These are phyloP conservation scores for Tetragnatha versicolor DNA, from an alignment of 1,140 invertebrate species.

Conservation along the genomic window DNA sequence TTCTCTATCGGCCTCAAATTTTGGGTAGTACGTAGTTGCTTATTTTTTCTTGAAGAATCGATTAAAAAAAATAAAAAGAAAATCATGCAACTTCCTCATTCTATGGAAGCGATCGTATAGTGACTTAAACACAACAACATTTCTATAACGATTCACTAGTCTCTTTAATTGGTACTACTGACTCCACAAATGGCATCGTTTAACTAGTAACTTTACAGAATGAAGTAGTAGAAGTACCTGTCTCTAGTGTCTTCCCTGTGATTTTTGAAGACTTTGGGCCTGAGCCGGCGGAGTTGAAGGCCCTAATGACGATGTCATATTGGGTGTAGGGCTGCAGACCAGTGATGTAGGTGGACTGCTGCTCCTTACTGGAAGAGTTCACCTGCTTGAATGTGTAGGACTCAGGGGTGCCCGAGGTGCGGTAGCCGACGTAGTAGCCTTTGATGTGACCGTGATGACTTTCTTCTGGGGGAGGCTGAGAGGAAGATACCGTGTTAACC, in stretches of 20 bases:
- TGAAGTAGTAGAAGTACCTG: slow-evolving; percentile 50
- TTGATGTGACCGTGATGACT: slow-evolving; percentile 58
- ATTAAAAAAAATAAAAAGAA: too few species aligned
- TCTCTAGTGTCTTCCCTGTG: slow-evolving; percentile 60
- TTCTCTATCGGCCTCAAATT: too few species aligned
- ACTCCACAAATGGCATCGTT: too few species aligned
- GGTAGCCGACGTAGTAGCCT: slow-evolving; percentile 67
- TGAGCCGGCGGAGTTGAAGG: slow-evolving; percentile 68
- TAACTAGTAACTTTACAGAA: too few species aligned
- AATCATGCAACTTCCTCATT: too few species aligned
- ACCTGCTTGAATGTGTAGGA: slow-evolving; percentile 60
- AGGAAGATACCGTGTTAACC: neutral
- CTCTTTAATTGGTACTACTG: too few species aligned
- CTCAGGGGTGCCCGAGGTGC: slow-evolving; percentile 61
- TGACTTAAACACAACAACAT: too few species aligned
- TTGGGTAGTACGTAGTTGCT: too few species aligned
- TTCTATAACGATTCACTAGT: too few species aligned
- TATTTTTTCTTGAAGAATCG: too few species aligned
- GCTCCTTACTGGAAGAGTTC: neutral
- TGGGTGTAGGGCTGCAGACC: slow-evolving; percentile 60
- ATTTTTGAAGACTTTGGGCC: slow-evolving; percentile 64
- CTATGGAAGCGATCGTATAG: too few species aligned
- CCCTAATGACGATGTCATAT: slow-evolving; percentile 67
- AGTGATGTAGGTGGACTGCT: slow-evolving; percentile 44
- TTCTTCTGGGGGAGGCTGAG: slow-evolving; percentile 27